Percentiles rank a stretch among this genome's conserved stretches.
Evolutionary conservation across 2,888 invertebrate genomes (phyloP).

Genomic region (Diloba caeruleocephala): DNA sequence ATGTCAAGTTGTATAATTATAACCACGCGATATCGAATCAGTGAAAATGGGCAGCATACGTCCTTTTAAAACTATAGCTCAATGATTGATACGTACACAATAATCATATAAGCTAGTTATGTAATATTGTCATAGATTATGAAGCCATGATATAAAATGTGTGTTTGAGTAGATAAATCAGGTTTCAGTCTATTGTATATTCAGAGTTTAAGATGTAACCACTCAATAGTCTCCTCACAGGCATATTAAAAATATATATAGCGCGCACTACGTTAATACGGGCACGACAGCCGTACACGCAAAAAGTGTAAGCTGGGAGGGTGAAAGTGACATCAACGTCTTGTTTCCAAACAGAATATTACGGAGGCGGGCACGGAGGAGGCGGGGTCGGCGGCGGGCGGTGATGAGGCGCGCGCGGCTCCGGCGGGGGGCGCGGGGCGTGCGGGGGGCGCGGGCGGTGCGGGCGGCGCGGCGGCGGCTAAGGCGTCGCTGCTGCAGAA

Average conservation of each 20-base stretch:
- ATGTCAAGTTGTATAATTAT: neutral
- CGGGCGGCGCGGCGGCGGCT: conserved; percentile 60
- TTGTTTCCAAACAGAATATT: conserved; percentile 77
- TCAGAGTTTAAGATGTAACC: neutral
- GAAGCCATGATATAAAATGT: too few species aligned
- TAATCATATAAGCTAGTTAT: too few species aligned
- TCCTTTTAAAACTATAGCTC: neutral
- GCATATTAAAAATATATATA: neutral
- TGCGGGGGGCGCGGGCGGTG: conserved; percentile 48
- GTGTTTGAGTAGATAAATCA: too few species aligned
- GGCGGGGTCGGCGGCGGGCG: conserved; percentile 68
- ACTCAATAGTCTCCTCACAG: conserved; percentile 2
- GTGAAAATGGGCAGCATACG: neutral
- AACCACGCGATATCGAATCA: neutral
- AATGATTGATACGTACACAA: too few species aligned
- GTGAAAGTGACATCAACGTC: conserved; percentile 1
- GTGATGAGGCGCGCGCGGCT: conserved; percentile 65
- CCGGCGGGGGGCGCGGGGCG: conserved; percentile 57
- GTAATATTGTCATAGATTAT: too few species aligned
- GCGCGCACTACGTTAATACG: conserved; percentile 10
- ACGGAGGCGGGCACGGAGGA: conserved; percentile 86
- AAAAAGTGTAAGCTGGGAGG: neutral
- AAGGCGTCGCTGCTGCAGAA: conserved; percentile 95
- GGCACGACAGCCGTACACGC: conserved; percentile 9
- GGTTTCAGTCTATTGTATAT: neutral